Evolutionary conservation across 2,797 vertebrate genomes (phyloP), one percentile per base, ranked within the genome.

Genomic region (Sebastes goodei): DNA sequence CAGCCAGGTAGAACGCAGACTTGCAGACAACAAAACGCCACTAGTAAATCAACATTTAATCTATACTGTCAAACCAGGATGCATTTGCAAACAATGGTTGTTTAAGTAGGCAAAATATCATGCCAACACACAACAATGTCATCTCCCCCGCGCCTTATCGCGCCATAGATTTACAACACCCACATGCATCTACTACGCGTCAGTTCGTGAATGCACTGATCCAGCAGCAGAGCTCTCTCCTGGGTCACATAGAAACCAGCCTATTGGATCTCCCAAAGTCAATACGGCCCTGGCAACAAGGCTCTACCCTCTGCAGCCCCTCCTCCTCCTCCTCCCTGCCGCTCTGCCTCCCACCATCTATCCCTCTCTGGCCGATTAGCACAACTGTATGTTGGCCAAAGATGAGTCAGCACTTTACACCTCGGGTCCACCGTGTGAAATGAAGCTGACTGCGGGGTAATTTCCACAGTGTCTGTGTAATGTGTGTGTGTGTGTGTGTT

Each of bases 331-430:
- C n/a, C 57, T 6, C 42, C 7, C 17, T 17, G 17, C 67, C 38
- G 14, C 38, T 42, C 82, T 53, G 74, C 69, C 49, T 29, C 55
- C 63, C 74, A 70, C 82, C 29, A 80, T 82, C 74, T 57, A 78
- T 88, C 84, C 76, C 86, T 76, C 67, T 87, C 70, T 74, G 78
- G 67, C 80, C 74, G 67, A 89, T 93, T 92, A 92, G 84, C 83
- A 86, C 72, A 89, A 76, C 86, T 86, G 82, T 84, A 71, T 10
- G 74, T 67, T 75, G 77, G 90, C 89, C 91, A 93, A 88, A 80
- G 82, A 92, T 92, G 93, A 93, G 88, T 94, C 93, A 94, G 94
- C 94, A 77, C 74, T 94, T 92, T 91, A 82, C 88, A 91, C 91
- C 87, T 78, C 65, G 56, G 88, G 73, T 88, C 85, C 74, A 57